A percentile compares a stretch with the other conserved stretches of the same genome.
phyloP scores from a whole-genome alignment of 2,888 invertebrate genomes.

The Idaea biselata region DNA sequence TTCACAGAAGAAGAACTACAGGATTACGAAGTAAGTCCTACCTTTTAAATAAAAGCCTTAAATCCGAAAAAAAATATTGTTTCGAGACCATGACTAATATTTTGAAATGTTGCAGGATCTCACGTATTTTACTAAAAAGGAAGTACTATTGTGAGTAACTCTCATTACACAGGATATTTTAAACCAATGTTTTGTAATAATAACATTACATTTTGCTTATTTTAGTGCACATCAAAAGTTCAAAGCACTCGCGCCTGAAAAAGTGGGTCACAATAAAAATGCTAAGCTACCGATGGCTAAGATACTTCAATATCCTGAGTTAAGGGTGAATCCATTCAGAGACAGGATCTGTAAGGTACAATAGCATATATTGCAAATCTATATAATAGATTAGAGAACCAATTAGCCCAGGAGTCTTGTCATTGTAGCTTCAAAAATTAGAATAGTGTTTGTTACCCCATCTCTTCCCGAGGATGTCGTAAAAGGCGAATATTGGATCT shows the following conservation, averaged over 20 bases:
- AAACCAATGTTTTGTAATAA: not conserved
- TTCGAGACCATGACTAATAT: slow-evolving; percentile 28
- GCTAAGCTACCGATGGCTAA: slow-evolving; percentile 92
- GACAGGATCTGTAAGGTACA: slow-evolving; percentile 89
- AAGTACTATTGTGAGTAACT: slow-evolving; percentile 91
- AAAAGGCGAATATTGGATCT: no score
- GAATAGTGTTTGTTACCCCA: no score
- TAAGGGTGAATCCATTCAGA: slow-evolving; percentile 94
- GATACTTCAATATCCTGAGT: slow-evolving; percentile 91
- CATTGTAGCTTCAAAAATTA: no score
- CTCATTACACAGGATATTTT: not conserved
- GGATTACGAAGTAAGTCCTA: slow-evolving; percentile 88
- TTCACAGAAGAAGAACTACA: slow-evolving; percentile 93
- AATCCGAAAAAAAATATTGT: slow-evolving; percentile 5
- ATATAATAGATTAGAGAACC: not conserved
- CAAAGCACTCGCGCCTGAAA: slow-evolving; percentile 92
- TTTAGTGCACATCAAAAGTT: slow-evolving; percentile 93
- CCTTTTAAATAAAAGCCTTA: not conserved
- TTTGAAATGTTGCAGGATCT: slow-evolving; percentile 85
- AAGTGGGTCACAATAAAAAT: slow-evolving; percentile 93
- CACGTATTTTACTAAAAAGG: slow-evolving; percentile 95
- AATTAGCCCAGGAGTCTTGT: no score
- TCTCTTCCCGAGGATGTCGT: no score
- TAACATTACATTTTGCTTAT: slow-evolving; percentile 34
- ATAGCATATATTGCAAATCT: not conserved